Percentiles rank a stretch among this genome's conserved stretches.
Conservation (phyloP, 2,888 invertebrate species). For the Ophioninae sp. region DNA sequence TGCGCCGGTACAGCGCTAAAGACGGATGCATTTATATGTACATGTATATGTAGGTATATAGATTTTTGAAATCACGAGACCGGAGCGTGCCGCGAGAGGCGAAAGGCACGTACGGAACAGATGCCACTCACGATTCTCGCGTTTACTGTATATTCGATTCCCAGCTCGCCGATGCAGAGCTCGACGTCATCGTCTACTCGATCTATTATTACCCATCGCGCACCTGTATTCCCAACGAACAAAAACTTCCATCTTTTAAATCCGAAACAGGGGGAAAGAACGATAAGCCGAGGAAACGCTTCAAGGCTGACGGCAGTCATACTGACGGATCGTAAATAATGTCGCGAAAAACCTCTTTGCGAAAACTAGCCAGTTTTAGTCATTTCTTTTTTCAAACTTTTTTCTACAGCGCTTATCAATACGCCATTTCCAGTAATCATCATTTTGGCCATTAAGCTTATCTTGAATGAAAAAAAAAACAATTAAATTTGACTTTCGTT, state of each 20-base stretch:
- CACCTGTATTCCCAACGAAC: constrained; percentile 3
- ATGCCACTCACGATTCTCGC: constrained; percentile 7
- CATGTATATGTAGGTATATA: constrained; percentile 9
- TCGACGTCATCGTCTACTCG: constrained; percentile 12
- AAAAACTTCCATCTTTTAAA: not conserved
- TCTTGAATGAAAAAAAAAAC: too few relatives aligned
- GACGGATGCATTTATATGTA: too few relatives aligned
- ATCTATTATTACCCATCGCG: not conserved
- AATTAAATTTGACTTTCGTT: too few relatives aligned
- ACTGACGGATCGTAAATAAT: too few relatives aligned
- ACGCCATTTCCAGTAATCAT: too few relatives aligned
- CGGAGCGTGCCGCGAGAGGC: constrained; percentile 45
- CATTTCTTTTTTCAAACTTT: too few relatives aligned
- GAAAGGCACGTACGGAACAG: constrained; percentile 29
- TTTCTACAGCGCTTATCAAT: too few relatives aligned
- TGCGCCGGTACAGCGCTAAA: not conserved
- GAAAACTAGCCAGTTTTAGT: too few relatives aligned
- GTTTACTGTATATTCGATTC: constrained; percentile 21
- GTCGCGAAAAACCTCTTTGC: too few relatives aligned
- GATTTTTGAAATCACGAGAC: constrained; percentile 49
- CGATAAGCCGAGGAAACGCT: not conserved
- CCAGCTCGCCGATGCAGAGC: constrained; percentile 30
- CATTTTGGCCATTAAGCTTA: too few relatives aligned
- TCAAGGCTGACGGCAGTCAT: constrained; percentile 2
- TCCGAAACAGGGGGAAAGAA: too few relatives aligned